A percentile compares a stretch with the other conserved stretches of the same genome.
Conservation (phyloP, 2,888 invertebrate species). For the Hypena proboscidalis region DNA sequence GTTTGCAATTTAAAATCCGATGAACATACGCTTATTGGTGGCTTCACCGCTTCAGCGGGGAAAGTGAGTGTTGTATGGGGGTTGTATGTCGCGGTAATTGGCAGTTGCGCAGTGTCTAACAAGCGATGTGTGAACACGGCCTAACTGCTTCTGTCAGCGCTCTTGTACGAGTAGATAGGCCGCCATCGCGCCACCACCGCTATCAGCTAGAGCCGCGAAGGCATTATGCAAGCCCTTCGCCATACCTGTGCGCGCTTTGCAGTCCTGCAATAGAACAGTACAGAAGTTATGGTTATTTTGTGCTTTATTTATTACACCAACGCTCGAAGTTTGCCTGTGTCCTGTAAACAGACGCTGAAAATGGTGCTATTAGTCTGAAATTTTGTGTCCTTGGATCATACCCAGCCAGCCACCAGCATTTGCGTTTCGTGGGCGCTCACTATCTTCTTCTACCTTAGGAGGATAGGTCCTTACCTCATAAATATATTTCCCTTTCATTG, state of each 20-base stretch:
- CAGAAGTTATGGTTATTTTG: no score
- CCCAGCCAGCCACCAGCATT: no score
- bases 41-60: constrained; percentile 49
- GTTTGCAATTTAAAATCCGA: constrained; percentile 81
- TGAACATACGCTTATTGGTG: constrained; percentile 54
- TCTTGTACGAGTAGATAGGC: constrained; percentile 35
- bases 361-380: no score
- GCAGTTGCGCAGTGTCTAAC: constrained; percentile 63
- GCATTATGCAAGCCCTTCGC: constrained; percentile 64
- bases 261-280: no score
- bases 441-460: no score
- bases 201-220: constrained; percentile 36
- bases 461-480: no score
- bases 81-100: constrained; percentile 73
- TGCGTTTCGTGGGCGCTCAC: no score
- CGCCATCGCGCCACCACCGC: constrained; percentile 29
- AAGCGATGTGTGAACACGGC: constrained; percentile 61
- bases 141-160: constrained; percentile 55
- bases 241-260: constrained; percentile 15
- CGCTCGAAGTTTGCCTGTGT: no score
- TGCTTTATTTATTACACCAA: no score
- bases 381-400: no score
- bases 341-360: no score
- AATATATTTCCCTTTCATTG: no score
- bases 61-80: constrained; percentile 67